Conservation (phyloP, 2,113 vertebrate species). For the Andinoacara biseriatus region DNA sequence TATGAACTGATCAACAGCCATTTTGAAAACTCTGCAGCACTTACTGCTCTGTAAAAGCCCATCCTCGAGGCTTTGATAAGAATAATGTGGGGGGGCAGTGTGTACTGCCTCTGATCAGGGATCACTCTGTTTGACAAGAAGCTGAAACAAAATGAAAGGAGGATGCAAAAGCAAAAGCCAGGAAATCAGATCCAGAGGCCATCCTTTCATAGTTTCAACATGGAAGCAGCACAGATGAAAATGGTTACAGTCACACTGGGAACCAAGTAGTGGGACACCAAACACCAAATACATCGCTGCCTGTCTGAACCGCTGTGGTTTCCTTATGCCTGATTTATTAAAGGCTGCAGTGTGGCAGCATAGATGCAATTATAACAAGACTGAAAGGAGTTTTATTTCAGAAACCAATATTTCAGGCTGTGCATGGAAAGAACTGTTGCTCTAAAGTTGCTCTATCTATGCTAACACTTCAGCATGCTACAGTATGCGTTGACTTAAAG, state of each 20-base stretch:
- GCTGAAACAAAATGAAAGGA: constrained; percentile 9
- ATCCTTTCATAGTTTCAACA: constrained; percentile 8
- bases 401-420: neutral
- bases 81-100: neutral
- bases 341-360: neutral
- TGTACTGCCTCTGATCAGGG: constrained; percentile 16
- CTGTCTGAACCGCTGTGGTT: neutral
- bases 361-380: neutral
- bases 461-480: neutral
- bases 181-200: constrained; percentile 47
- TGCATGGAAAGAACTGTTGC: neutral
- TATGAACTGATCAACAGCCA: neutral
- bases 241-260: constrained; percentile 32
- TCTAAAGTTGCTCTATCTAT: neutral
- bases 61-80: neutral
- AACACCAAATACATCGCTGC: neutral
- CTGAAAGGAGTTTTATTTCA: neutral
- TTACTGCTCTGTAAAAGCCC: neutral
- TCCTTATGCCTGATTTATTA: neutral
- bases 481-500: neutral
- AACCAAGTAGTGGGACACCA: neutral
- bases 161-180: neutral
- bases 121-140: constrained; percentile 4
- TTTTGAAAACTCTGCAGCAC: neutral
- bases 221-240: constrained; percentile 41